Conservation (phyloP, 1,140 invertebrate genomes). For the Augochlora pura region DNA sequence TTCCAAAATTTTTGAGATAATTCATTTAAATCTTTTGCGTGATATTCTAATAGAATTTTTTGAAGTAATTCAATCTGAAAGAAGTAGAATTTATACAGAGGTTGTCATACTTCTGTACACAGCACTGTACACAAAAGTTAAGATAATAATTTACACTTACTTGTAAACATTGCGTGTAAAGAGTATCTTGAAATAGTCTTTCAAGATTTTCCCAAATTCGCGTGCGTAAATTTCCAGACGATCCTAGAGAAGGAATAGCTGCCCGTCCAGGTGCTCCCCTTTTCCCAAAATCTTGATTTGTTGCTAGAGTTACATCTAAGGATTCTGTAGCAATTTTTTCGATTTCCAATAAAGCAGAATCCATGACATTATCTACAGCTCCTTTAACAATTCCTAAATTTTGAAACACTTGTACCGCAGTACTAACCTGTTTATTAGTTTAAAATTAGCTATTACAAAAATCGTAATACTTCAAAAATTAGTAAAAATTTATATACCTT, state of each 20-base stretch:
- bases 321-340: slow-evolving; percentile 82
- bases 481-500: slow-evolving; percentile 79
- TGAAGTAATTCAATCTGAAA: slow-evolving; percentile 75
- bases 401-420: slow-evolving; percentile 86
- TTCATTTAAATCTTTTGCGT: slow-evolving; percentile 71
- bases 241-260: slow-evolving; percentile 83
- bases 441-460: slow-evolving; percentile 20
- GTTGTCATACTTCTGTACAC: no score
- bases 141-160: slow-evolving; percentile 73
- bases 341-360: slow-evolving; percentile 81
- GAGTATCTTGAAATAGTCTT: slow-evolving; percentile 86
- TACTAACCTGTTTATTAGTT: slow-evolving; percentile 79
- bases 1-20: slow-evolving; percentile 83
- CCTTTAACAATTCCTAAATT: slow-evolving; percentile 84
- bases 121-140: not conserved
- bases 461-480: slow-evolving; percentile 1
- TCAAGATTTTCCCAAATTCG: slow-evolving; percentile 90
- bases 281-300: slow-evolving; percentile 69
- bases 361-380: slow-evolving; percentile 82
- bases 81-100: slow-evolving; percentile 21
- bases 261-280: slow-evolving; percentile 86
- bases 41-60: slow-evolving; percentile 72
- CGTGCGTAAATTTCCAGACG: slow-evolving; percentile 86
- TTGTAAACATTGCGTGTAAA: slow-evolving; percentile 86
- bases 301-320: slow-evolving; percentile 80